phyloP scores from a whole-genome alignment of 1,140 invertebrate species.

The Bombus huntii region DNA sequence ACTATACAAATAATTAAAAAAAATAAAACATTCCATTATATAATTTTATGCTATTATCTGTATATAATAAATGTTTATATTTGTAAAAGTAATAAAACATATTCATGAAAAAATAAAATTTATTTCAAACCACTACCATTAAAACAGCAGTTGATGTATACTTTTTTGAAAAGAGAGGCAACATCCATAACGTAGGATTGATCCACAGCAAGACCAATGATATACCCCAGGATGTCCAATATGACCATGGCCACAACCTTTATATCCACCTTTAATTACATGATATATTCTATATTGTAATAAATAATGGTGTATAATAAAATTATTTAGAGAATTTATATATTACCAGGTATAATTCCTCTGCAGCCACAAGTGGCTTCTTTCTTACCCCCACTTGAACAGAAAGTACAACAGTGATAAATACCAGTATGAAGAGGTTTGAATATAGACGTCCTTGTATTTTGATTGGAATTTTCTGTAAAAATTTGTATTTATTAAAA shows the following conservation, averaged over 20 bases:
- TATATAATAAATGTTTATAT: constrained; percentile 31
- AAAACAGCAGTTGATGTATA: constrained; percentile 72
- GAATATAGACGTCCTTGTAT: constrained; percentile 46
- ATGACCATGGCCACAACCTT: constrained; percentile 91
- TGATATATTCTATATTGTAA: constrained; percentile 15
- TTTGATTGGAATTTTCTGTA: constrained; percentile 74
- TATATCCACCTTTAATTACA: constrained; percentile 85
- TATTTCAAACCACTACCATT: constrained; percentile 45
- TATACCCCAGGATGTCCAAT: constrained; percentile 88
- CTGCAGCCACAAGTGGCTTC: constrained; percentile 87
- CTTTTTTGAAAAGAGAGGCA: constrained; percentile 72
- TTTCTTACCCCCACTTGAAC: constrained; percentile 89
- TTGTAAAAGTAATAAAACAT: constrained; percentile 24
- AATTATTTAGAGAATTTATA: constrained; percentile 4
- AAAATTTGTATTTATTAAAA: constrained; percentile 37
- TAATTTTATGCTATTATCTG: constrained; percentile 12
- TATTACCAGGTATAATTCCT: constrained; percentile 86
- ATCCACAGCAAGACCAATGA: constrained; percentile 92
- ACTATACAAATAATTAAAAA: background rate
- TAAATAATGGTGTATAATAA: background rate
- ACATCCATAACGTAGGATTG: constrained; percentile 71
- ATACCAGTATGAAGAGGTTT: constrained; percentile 84
- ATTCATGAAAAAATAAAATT: constrained; percentile 32
- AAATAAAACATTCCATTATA: background rate
- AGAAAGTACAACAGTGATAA: constrained; percentile 92